Evolutionary conservation across 2,888 invertebrate species (phyloP).

Genomic region (Euzophera pinguis): DNA sequence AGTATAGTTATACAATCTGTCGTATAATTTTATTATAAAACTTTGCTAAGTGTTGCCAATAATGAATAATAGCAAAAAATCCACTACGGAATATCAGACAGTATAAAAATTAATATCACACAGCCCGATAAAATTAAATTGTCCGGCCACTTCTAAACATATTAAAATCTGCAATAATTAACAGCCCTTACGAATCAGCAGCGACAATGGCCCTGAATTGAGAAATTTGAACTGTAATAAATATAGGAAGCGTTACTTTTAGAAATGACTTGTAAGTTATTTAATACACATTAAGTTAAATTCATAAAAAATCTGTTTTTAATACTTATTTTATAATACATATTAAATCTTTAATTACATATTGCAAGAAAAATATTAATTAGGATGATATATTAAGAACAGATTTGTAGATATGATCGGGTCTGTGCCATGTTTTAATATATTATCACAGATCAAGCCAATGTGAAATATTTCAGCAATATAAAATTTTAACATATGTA

Average conservation of each 20-base stretch:
- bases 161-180: neutral
- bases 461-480: slow-evolving; percentile 55
- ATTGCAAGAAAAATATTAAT: slow-evolving; percentile 3
- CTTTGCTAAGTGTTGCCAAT: slow-evolving; percentile 20
- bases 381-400: slow-evolving; percentile 9
- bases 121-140: slow-evolving; percentile 18
- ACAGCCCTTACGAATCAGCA: too few species aligned
- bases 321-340: neutral
- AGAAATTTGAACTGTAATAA: too few species aligned
- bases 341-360: slow-evolving; percentile 1
- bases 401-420: slow-evolving; percentile 16
- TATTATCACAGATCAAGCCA: slow-evolving; percentile 74
- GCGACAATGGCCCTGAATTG: too few species aligned
- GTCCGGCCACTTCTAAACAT: neutral
- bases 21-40: slow-evolving; percentile 14
- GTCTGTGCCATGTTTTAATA: slow-evolving; percentile 51
- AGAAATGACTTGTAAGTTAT: neutral
- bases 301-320: neutral
- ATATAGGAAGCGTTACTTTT: neutral
- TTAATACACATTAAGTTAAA: neutral
- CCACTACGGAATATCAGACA: slow-evolving; percentile 42
- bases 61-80: slow-evolving; percentile 24
- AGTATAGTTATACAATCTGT: slow-evolving; percentile 18
- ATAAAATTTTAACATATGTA: slow-evolving; percentile 39
- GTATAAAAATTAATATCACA: slow-evolving; percentile 48